These are phyloP conservation scores for Moxostoma hubbsi DNA, from an alignment of 2,797 vertebrate species.

Conservation along the genomic window DNA sequence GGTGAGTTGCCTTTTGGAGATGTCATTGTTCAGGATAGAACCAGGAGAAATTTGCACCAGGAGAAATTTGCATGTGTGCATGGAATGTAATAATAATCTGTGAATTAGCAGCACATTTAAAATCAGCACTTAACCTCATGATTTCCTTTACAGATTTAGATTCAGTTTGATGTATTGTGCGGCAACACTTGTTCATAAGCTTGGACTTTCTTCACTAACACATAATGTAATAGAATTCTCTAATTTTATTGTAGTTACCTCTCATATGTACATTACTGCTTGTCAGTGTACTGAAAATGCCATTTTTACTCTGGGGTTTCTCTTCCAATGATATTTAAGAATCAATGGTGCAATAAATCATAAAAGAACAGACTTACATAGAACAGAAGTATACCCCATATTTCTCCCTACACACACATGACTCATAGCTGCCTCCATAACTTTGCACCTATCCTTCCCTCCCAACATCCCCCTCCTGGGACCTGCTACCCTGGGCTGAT, in stretches of 20 bases:
- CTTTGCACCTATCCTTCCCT: background rate
- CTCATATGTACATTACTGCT: slow-evolving; percentile 21
- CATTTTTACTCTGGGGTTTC: background rate
- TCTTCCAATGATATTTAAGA: slow-evolving; percentile 1
- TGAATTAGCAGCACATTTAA: background rate
- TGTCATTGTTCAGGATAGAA: background rate
- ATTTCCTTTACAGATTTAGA: slow-evolving; percentile 14
- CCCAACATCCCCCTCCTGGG: background rate
- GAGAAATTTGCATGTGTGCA: background rate
- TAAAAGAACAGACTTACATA: background rate
- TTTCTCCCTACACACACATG: background rate
- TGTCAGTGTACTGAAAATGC: slow-evolving; percentile 4
- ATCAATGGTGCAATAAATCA: background rate
- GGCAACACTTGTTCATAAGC: slow-evolving; percentile 7
- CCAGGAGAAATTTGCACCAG: too few species aligned
- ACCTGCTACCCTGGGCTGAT: slow-evolving; percentile 16
- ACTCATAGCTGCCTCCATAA: background rate
- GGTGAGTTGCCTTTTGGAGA: slow-evolving; percentile 74
- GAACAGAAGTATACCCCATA: background rate
- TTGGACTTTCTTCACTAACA: slow-evolving; percentile 1
- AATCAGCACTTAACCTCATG: background rate
- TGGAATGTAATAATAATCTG: slow-evolving; percentile 9
- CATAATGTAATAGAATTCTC: background rate
- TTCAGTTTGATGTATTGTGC: slow-evolving; percentile 10
- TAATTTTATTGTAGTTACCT: slow-evolving; percentile 9